Base-by-base conservation (phyloP, 2,113 vertebrate genomes). In the Dendropsophus ebraccatus region DNA sequence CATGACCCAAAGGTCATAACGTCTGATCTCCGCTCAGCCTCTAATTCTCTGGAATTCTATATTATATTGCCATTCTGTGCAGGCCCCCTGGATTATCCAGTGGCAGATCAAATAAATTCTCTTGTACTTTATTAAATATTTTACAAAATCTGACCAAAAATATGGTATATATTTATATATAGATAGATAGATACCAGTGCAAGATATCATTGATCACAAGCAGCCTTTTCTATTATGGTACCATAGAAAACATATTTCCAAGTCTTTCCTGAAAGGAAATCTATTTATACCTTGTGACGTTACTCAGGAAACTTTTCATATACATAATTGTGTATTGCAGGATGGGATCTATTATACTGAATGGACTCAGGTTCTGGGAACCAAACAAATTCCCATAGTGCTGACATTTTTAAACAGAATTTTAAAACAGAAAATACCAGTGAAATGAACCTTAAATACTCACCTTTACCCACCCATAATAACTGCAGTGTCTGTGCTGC, bases 201-300 rank as follows among this genome's bases (percentile, higher is more conserved):
- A 16, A 30, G 25, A 17, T 32, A 7, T 67, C 28, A 6, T 32
- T 67, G 3, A 30, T 17, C 1, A 6, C 17, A 67, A 19, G 0
- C 1, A 41, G 41, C 41, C 41, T 41, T 21, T 69, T 19, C 32
- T 69, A 16, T 19, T 9, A 37, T 69, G 65, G 14, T 69, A 35
- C 25, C 65, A 37, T 35, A 10, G 30, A 69, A 69, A 21, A 30
- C 60, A 30, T 30, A 28, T 14, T 30, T 30, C 11, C 4, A 10
- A 28, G 16, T 32, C 50, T 79, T 54, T 58, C 17, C 32, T 23
- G 35, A n/a, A 79, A 79, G 76, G 76, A 79, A 37, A 14, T 79
- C 30, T 78, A 37, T 78, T 78, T 58, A 37, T 78, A 58, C 5
- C 19, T 6, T 23, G 23, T 78, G 32, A 56, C 19, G 50, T 54